Evolutionary conservation across 2,888 invertebrate species (phyloP), one percentile per base, ranked within the genome.

Genomic region (Zaprionus obscuricornis): DNA sequence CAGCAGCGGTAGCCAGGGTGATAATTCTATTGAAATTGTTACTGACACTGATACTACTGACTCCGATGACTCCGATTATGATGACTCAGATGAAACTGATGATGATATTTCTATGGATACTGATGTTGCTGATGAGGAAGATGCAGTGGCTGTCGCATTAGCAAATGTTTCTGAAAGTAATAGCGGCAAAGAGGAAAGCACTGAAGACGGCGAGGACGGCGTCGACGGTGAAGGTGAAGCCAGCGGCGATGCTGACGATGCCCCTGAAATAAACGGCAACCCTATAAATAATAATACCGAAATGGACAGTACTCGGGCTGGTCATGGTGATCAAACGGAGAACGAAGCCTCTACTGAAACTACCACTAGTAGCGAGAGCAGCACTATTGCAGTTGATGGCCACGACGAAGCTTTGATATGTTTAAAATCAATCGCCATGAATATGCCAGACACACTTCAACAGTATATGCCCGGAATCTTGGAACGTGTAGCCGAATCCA

Each of bases 281-380:
- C 6, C 18, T 1, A 18, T 6, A 3, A 16, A 27, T 0, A 20
- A 31, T 18, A 42, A 46, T 1, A 22, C 17, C 0, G 6, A 33
- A 10, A 11, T 7, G 1, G 49, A 39, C 1, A 26, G 42, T n/a
- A 20, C 14, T 1, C 22, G 26, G 1, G 58, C 34, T 1, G 60
- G 60, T 0, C 58, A 51, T 10, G 58, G 62, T 8, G 62, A 58
- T 51, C 62, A 62, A 16, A 42, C 42, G 1, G 46, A 37, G n/a
- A 27, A 29, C 1, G 17, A 14, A n/a, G n/a, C n/a, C n/a, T n/a
- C n/a, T n/a, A 18, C 17, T 6, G 13, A 27, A 1, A 5, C 33
- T 1, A 16, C 6, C 14, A 11, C 22, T 8, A 49, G 27, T 24
- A 24, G 2, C 8, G 34, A 36, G 5, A 26, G 17, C 13, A 11